A percentile compares a stretch with the other conserved stretches of the same genome.
Evolutionary conservation across 1,140 invertebrate species (phyloP).

Genomic region (Reticulitermes speratus): DNA sequence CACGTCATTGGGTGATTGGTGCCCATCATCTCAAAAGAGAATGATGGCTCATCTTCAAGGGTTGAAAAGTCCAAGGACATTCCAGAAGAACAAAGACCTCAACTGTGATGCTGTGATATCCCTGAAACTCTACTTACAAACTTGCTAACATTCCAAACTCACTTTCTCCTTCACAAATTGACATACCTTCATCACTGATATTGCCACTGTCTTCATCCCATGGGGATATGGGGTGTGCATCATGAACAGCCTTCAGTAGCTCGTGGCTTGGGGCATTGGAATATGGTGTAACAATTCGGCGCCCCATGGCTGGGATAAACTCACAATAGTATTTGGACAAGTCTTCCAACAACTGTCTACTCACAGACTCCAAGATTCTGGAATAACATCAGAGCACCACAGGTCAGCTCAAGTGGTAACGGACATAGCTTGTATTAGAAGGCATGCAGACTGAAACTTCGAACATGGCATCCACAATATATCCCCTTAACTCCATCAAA

Average conservation of each 20-base stretch:
- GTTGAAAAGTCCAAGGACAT: no score
- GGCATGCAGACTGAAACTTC: no score
- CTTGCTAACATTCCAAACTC: no score
- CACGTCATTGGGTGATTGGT: no score
- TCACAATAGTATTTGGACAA: conserved; percentile 61
- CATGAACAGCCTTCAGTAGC: conserved; percentile 50
- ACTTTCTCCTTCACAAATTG: no score
- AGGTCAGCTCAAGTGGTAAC: conserved; percentile 18
- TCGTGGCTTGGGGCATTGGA: conserved; percentile 56
- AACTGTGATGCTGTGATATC: no score
- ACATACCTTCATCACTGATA: neutral
- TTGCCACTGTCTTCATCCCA: conserved; percentile 35
- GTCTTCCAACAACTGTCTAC: conserved; percentile 57
- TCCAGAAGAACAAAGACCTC: no score
- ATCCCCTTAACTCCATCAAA: no score
- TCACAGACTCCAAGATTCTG: conserved; percentile 57
- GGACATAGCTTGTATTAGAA: neutral
- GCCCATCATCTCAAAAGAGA: no score
- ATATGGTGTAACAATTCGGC: conserved; percentile 62
- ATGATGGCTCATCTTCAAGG: no score
- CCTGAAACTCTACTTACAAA: no score
- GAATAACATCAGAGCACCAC: conserved; percentile 33
- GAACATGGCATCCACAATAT: no score
- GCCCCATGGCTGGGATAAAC: conserved; percentile 49
- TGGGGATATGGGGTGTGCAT: conserved; percentile 49